Conservation (phyloP, 2,888 invertebrate species). For the Cotesia congregata region DNA sequence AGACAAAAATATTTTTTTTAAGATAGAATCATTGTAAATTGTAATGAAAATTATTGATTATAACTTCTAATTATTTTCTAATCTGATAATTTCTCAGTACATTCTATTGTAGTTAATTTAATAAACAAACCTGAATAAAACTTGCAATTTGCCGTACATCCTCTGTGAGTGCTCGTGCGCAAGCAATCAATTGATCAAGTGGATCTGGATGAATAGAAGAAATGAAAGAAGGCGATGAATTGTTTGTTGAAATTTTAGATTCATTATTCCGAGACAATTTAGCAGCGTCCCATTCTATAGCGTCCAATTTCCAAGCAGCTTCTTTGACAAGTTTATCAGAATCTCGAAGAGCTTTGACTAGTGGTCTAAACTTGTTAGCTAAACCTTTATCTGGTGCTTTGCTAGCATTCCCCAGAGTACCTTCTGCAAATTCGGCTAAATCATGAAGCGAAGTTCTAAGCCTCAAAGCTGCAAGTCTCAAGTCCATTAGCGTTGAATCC, state of each 20-base stretch:
- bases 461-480: constrained; percentile 84
- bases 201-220: constrained; percentile 77
- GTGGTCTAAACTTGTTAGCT: constrained; percentile 81
- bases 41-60: too few relatives aligned
- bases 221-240: constrained; percentile 68
- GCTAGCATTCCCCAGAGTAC: constrained; percentile 88
- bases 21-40: too few relatives aligned
- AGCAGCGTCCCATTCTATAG: constrained; percentile 84
- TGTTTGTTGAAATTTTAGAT: constrained; percentile 71
- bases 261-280: constrained; percentile 73
- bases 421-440: constrained; percentile 90
- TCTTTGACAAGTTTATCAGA: constrained; percentile 86
- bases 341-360: constrained; percentile 85
- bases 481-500: constrained; percentile 84
- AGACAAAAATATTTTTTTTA: too few relatives aligned
- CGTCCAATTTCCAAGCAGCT: constrained; percentile 81
- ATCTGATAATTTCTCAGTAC: too few relatives aligned
- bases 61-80: too few relatives aligned
- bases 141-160: constrained; percentile 92
- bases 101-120: background rate
- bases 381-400: constrained; percentile 85
- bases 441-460: constrained; percentile 87
- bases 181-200: constrained; percentile 89
- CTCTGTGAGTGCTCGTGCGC: constrained; percentile 88
- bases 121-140: constrained; percentile 78